Conservation (phyloP, 1,140 invertebrate species). For the Caenorhabditis briggsae region DNA sequence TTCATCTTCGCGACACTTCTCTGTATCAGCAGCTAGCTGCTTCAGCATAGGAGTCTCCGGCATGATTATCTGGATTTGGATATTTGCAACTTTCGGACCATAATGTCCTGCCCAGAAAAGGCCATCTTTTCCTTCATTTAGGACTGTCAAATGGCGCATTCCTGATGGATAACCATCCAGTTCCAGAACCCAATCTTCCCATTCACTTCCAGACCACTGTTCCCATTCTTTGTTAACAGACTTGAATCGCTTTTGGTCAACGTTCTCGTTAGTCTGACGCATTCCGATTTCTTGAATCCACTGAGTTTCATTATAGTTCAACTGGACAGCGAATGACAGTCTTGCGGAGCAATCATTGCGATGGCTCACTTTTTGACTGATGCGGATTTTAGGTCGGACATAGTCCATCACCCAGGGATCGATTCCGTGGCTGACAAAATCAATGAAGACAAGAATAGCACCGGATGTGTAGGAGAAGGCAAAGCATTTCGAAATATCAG, state of each 20-base stretch:
- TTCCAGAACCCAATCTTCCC: constrained; percentile 20
- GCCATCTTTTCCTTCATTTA: constrained; percentile 36
- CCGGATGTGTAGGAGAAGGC: background rate
- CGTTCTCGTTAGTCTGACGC: background rate
- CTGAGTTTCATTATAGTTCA: constrained; percentile 24
- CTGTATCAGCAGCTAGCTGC: background rate
- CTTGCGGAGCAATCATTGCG: constrained; percentile 15
- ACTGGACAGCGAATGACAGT: background rate
- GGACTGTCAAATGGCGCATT: constrained; percentile 11
- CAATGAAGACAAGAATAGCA: constrained; percentile 1
- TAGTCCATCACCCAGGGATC: constrained; percentile 19
- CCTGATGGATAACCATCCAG: constrained; percentile 13
- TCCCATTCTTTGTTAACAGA: background rate
- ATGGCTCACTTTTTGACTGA: constrained; percentile 18
- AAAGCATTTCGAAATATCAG: constrained; percentile 11
- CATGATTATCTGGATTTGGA: constrained; percentile 15
- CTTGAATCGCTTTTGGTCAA: constrained; percentile 6
- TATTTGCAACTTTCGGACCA: constrained; percentile 19
- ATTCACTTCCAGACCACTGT: background rate
- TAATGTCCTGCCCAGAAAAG: constrained; percentile 19
- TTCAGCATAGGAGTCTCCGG: background rate
- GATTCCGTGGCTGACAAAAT: background rate
- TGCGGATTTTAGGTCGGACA: constrained; percentile 15
- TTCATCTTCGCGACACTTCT: background rate
- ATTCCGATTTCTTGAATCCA: constrained; percentile 5